phyloP scores from a whole-genome alignment of 2,888 invertebrate species.

The Drosophila yooni region DNA sequence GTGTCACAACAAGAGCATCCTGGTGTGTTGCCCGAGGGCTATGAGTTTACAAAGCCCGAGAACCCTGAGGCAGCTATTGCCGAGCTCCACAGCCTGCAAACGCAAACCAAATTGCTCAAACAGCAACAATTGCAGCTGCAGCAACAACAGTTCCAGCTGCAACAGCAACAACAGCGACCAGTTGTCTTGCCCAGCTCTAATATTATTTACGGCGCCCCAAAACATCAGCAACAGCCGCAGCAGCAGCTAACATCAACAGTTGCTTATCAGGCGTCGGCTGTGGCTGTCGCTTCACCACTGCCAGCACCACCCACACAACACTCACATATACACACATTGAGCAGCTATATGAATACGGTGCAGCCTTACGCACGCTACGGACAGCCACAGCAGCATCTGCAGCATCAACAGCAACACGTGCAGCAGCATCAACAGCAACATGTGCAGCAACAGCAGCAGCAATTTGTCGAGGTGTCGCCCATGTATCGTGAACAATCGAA shows the following conservation, averaged over 20 bases:
- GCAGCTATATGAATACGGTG: slow-evolving; percentile 78
- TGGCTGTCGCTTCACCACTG: slow-evolving; percentile 25
- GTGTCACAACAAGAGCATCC: slow-evolving; percentile 32
- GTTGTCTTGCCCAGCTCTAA: slow-evolving; percentile 12
- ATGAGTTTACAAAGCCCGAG: slow-evolving; percentile 74
- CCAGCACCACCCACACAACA: slow-evolving; percentile 62
- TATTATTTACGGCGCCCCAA: slow-evolving; percentile 62
- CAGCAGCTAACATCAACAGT: slow-evolving; percentile 23
- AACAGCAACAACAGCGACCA: slow-evolving; percentile 30
- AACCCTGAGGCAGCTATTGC: slow-evolving; percentile 76
- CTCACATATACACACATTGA: slow-evolving; percentile 66
- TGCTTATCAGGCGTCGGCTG: slow-evolving; percentile 17
- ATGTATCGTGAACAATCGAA: slow-evolving; percentile 71
- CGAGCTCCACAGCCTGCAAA: slow-evolving; percentile 76
- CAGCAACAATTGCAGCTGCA: slow-evolving; percentile 44
- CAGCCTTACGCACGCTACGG: slow-evolving; percentile 78
- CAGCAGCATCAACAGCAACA: slow-evolving; percentile 45
- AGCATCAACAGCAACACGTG: slow-evolving; percentile 28
- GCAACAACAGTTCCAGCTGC: slow-evolving; percentile 25
- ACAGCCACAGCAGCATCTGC: slow-evolving; percentile 46
- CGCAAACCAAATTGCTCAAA: slow-evolving; percentile 62
- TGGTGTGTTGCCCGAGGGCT: slow-evolving; percentile 68
- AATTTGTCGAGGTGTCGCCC: slow-evolving; percentile 61
- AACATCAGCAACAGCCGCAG: slow-evolving; percentile 45
- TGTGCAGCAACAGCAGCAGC: slow-evolving; percentile 36